phyloP scores from a whole-genome alignment of 2,888 invertebrate species.

The Caenorhabditis afra region DNA sequence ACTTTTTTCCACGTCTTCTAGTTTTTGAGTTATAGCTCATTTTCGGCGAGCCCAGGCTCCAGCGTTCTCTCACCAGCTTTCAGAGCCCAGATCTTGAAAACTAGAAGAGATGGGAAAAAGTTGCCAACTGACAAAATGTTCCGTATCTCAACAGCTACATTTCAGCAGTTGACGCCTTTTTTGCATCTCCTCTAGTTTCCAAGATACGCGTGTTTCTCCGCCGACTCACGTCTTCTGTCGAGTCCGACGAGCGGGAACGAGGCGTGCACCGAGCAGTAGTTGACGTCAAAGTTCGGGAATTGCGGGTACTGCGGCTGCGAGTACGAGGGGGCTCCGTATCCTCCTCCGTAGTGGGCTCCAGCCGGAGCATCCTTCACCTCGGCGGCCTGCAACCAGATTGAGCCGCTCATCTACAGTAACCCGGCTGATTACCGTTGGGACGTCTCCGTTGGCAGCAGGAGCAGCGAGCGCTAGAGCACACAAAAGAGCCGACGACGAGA shows the following conservation, averaged over 20 bases:
- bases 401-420: no score
- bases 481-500: constrained; percentile 16
- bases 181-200: no score
- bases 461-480: constrained; percentile 13
- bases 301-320: constrained; percentile 54
- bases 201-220: constrained; percentile 5
- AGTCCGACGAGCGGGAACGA: constrained; percentile 68
- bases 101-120: constrained; percentile 15
- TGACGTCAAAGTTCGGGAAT: constrained; percentile 69
- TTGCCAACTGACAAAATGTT: no score
- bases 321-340: constrained; percentile 25
- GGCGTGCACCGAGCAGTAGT: constrained; percentile 71
- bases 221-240: constrained; percentile 45
- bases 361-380: constrained; percentile 47
- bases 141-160: no score
- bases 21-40: no score
- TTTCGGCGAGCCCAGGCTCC: no score
- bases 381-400: constrained; percentile 35
- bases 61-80: no score
- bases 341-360: constrained; percentile 45
- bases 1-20: no score
- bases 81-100: no score
- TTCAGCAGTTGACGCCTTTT: no score
- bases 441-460: background rate
- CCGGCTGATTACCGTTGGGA: no score